Percentiles rank a stretch among this genome's conserved stretches.
phyloP scores from a whole-genome alignment of 2,113 vertebrate species.

The Lepidothrix coronata region DNA sequence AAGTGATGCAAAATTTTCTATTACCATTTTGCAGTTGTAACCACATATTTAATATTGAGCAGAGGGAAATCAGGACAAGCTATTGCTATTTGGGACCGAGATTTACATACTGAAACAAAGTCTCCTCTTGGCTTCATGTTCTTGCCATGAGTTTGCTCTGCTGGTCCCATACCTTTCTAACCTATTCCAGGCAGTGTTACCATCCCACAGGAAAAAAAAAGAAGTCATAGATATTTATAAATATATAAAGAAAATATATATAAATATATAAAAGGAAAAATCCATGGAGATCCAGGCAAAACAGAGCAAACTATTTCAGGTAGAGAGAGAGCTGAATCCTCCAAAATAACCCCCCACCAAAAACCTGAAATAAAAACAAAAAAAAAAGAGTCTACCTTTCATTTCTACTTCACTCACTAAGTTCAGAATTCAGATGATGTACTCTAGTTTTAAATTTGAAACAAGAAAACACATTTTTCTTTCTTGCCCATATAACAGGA shows the following conservation, averaged over 20 bases:
- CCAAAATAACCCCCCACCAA: neutral
- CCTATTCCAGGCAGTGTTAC: neutral
- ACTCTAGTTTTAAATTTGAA: neutral
- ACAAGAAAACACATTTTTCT: neutral
- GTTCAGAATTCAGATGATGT: neutral
- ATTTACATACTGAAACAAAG: neutral
- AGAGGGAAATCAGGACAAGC: neutral
- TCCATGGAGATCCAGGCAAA: neutral
- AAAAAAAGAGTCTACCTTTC: accelerated
- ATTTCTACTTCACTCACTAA: neutral
- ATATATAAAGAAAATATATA: neutral
- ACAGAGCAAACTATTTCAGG: neutral
- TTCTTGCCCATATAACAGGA: neutral
- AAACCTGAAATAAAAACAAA: neutral
- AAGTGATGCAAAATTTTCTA: neutral
- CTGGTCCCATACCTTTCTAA: neutral
- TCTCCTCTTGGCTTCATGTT: neutral
- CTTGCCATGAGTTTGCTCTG: neutral
- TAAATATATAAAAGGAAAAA: neutral
- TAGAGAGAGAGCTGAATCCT: neutral
- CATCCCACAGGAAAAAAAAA: neutral
- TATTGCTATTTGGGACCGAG: neutral
- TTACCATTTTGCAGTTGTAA: neutral
- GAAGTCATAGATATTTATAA: neutral
- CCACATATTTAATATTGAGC: neutral